Evolutionary conservation across 1,140 invertebrate species (phyloP), one percentile per base, ranked within the genome.

Genomic region (Drosophila auraria): DNA sequence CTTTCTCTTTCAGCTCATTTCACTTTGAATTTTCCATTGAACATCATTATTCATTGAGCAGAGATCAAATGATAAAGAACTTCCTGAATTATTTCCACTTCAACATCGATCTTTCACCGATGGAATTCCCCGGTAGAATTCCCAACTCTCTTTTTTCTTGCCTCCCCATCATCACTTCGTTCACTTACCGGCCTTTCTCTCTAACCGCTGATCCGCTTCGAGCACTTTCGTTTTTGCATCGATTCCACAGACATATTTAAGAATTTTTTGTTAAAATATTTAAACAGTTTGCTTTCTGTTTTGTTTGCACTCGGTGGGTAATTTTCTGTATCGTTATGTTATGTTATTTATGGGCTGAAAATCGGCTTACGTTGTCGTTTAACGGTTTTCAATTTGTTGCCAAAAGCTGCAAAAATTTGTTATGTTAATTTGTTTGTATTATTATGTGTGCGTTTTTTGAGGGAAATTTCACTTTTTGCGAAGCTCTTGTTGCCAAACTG

Each of bases 271-370:
- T 58, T 62, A 73, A 80, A 81, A 81, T 87, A 90, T 89, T 89
- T 89, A 81, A 82, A 90, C 86, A 89, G 84, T 82, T 89, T 89
- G 83, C 23, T 56, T 74, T 77, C 62, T 38, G 36, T 40, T 84
- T 40, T 84, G 74, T 87, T 87, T 83, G 62, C 73, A 75, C 65
- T 76, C 59, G 38, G 65, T 57, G 40, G 63, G 47, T 60, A 47
- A 56, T 83, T 83, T 62, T 63, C 42, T 63, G 9, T 25, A 40
- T 57, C 36, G 36, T 33, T 61, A 47, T 64, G 40, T 33, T 61
- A 47, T 64, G 40, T 60, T 73, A 56, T 63, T 57, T 69, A 69
- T 69, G 66, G 59, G 47, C 14, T 64, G 38, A 68, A 49, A 47
- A 47, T 60, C 36, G 47, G 51, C 47, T 57, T 63, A 23, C 38